Base-by-base conservation (phyloP, 2,888 invertebrate species). In the Sphaerophoria taeniata region DNA sequence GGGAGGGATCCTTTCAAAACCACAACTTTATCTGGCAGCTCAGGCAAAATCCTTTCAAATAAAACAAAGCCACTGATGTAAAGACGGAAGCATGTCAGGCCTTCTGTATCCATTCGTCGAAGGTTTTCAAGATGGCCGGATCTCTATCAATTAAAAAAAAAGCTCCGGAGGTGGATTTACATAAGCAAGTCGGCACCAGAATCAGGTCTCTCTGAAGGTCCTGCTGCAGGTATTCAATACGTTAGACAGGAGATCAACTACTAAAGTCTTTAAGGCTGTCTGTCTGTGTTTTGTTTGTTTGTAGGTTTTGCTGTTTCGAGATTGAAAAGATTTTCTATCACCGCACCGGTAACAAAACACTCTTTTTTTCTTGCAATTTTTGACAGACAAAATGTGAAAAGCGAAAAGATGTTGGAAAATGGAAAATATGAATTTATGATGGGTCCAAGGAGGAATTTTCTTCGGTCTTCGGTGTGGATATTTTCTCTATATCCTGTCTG, bases 401-500 rank as follows among this genome's bases (percentile, higher is more conserved):
- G 55, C 45, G n/a, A 43, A 34, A n/a, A 39, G 49, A 34, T 49
- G 16, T 36, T 34, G 7, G 60, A 43, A 43, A 9, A 39, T 39
- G 39, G 45, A 67, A 80, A 81, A 85, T 85, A 76, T 85, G 76
- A 85, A 80, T 85, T 85, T 85, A 85, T 85, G 80, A 81, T 76
- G 84, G 80, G 80, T 81, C 84, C 84, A 69, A 56, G 58, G 80
- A 80, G 76, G 84, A 72, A 85, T 84, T 79, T 79, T 70, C 65
- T 9, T 69, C 60, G 49, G 70, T 70, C 65, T 9, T 69, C 60
- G 49, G 70, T 83, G 78, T 75, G 71, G 80, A 84, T 80, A 65
- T 80, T 81, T 67, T 81, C 76, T 73, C 81, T 81, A 81, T 70
- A 85, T 85, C 84, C 84, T 85, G 84, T 85, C 84, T 85, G 84